Conservation (phyloP, 2,113 vertebrate genomes). For the Tretioscincus oriximinensis region DNA sequence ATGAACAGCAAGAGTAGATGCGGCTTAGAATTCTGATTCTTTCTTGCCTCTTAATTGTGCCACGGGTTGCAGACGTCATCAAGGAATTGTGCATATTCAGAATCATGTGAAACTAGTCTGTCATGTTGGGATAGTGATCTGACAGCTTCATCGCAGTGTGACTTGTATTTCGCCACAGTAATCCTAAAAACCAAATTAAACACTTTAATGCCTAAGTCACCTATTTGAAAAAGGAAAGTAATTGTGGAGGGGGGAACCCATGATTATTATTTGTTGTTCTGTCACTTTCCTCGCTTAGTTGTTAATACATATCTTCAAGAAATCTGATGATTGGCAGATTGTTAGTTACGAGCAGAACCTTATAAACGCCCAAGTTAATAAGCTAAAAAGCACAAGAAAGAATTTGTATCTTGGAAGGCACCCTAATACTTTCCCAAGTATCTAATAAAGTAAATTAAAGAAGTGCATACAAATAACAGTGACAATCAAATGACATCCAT, state of each 20-base stretch:
- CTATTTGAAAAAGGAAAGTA: not conserved
- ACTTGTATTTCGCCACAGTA: conserved; percentile 16
- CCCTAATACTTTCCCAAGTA: conserved; percentile 35
- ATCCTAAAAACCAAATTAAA: not conserved
- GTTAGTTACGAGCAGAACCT: no score
- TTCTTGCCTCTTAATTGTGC: not conserved
- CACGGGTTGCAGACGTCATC: not conserved
- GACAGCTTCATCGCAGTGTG: not conserved
- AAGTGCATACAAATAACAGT: not conserved
- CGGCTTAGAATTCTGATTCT: not conserved
- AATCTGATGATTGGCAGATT: not conserved
- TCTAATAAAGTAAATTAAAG: conserved; percentile 28
- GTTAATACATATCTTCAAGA: not conserved
- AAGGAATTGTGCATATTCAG: conserved; percentile 15
- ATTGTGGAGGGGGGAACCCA: not conserved
- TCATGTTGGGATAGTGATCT: not conserved
- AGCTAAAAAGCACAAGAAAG: not conserved
- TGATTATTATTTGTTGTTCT: not conserved
- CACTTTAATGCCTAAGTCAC: not conserved
- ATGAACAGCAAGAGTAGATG: not conserved
- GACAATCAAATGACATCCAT: conserved; percentile 38
- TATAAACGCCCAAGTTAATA: not conserved
- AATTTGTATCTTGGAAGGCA: conserved; percentile 22
- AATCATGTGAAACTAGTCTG: not conserved
- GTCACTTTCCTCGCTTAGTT: not conserved